Evolutionary conservation across 2,113 vertebrate species (phyloP), one percentile per base, ranked within the genome.

Genomic region (Pagrus major): DNA sequence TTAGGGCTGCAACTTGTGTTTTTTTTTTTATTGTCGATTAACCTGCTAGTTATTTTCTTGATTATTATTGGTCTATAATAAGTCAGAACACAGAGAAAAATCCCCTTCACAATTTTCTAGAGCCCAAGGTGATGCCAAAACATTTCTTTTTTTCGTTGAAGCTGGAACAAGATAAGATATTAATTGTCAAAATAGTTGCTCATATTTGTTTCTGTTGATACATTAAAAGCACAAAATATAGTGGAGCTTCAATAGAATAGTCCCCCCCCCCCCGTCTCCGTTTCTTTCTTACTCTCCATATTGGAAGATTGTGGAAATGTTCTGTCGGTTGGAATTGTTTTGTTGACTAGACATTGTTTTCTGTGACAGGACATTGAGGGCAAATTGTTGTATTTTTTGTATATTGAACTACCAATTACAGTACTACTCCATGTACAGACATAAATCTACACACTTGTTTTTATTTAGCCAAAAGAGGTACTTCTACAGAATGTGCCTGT

Each of bases 291-390:
- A 35, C 16, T 27, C 12, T 54, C 21, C 44, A 47, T 47, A 6
- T 25, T 33, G 42, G 18, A 39, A 1, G n/a, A 52, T 66, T 71
- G 37, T 47, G 47, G 52, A 52, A 64, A 64, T 76, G 52, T 15
- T n/a, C 51, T 64, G 58, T 76, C 44, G 27, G 25, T 66, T 49
- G 12, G 9, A 54, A 42, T 51, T 74, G 58, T 56, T 81, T 74
- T 82, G 42, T 59, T 65, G 42, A 65, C 46, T 18, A 42, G 39
- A 64, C 65, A 55, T 60, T 46, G 21, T 70, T 64, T 76, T 84
- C n/a, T 39, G 27, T 55, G 41, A 67, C 58, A 76, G 42, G 6
- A 61, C 71, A 80, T 31, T 59, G 51, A 65, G 51, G 21, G 33
- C 4, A 41, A 64, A 51, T 64, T 41, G 21, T 52, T 49, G 4